These are phyloP conservation scores for Eilema depressum DNA, from an alignment of 2,888 invertebrate genomes.

Conservation along the genomic window DNA sequence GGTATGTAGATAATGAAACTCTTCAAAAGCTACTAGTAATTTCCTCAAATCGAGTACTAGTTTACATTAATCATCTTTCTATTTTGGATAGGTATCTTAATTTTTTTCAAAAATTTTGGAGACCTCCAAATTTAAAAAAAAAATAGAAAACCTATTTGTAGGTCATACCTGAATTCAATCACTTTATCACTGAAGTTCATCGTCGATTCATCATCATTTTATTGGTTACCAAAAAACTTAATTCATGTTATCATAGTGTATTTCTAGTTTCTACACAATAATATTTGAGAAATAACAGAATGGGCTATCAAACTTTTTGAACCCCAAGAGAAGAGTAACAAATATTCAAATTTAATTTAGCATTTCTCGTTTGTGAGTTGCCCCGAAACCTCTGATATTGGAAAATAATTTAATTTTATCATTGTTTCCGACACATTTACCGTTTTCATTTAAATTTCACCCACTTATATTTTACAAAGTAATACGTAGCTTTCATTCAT, in stretches of 20 bases:
- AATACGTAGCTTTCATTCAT: conserved; percentile 25
- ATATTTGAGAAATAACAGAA: not conserved
- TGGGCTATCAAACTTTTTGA: not conserved
- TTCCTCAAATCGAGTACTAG: too few species aligned
- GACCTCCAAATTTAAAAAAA: too few species aligned
- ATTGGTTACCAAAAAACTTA: not conserved
- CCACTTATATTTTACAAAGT: conserved; percentile 33
- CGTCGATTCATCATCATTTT: not conserved
- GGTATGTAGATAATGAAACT: too few species aligned
- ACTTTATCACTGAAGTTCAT: not conserved
- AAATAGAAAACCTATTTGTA: too few species aligned
- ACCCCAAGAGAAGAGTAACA: not conserved
- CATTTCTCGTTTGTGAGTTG: conserved; percentile 11
- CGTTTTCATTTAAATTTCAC: conserved; percentile 40
- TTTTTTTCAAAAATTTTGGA: too few species aligned
- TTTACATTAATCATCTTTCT: too few species aligned
- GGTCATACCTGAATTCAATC: not conserved
- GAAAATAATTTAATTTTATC: conserved; percentile 60
- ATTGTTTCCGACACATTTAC: conserved; percentile 53
- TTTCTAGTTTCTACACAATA: not conserved
- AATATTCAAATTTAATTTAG: conserved; percentile 15
- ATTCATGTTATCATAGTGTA: not conserved
- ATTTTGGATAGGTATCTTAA: too few species aligned
- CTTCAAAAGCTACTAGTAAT: too few species aligned
- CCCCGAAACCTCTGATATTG: conserved; percentile 42